Evolutionary conservation across 2,888 invertebrate species (phyloP).

Genomic region (Flabesymbios commensalis): DNA sequence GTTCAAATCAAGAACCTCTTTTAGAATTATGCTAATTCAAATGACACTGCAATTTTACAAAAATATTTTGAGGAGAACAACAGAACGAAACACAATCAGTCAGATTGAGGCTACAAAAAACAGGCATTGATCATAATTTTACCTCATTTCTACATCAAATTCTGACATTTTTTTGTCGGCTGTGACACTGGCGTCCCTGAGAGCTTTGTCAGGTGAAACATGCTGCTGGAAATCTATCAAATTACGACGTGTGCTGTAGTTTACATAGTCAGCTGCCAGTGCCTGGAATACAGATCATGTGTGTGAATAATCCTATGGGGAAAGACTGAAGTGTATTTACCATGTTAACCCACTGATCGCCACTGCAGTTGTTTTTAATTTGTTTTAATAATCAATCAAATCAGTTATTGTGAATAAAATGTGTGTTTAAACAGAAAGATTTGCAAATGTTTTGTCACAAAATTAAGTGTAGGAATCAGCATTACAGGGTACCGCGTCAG

Average conservation of each 20-base stretch:
- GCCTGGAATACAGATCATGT: slow-evolving; percentile 46
- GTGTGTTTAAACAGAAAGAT: too few relatives aligned
- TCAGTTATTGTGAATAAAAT: neutral
- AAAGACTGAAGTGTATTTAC: neutral
- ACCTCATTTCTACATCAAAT: slow-evolving; percentile 64
- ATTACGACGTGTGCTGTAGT: slow-evolving; percentile 55
- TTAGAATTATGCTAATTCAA: too few relatives aligned
- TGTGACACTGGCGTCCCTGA: slow-evolving; percentile 62
- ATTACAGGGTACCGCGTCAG: too few relatives aligned
- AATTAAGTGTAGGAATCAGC: too few relatives aligned
- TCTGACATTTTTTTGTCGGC: slow-evolving; percentile 63
- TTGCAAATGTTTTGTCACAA: too few relatives aligned
- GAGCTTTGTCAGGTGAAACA: slow-evolving; percentile 57
- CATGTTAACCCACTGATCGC: too few relatives aligned
- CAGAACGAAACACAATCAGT: neutral
- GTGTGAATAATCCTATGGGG: neutral
- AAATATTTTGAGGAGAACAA: neutral
- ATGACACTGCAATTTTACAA: too few relatives aligned
- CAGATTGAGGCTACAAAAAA: neutral
- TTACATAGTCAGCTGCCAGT: slow-evolving; percentile 57
- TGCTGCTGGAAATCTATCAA: slow-evolving; percentile 62
- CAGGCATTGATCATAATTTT: neutral
- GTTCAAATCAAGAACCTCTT: too few relatives aligned
- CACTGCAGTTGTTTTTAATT: too few relatives aligned
- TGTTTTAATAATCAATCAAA: neutral